phyloP scores from a whole-genome alignment of 2,113 vertebrate species.

The Meleagris gallopavo region DNA sequence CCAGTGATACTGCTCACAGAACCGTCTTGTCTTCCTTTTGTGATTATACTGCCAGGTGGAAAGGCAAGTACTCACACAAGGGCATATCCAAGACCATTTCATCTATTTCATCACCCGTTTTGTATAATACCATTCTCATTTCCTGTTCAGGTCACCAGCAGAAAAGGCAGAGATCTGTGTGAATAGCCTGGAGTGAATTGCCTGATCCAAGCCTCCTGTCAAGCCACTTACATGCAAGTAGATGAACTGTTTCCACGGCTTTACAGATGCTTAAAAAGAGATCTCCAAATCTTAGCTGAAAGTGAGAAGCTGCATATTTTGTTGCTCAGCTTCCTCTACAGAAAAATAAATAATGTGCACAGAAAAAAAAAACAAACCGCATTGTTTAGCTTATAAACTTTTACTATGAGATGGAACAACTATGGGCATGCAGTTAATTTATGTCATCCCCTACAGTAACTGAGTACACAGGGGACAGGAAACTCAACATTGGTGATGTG shows the following conservation, averaged over 20 bases:
- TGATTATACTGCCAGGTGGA: accelerated
- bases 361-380: neutral
- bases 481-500: neutral
- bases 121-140: neutral
- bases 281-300: neutral
- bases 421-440: neutral
- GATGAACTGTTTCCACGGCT: neutral
- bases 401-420: neutral
- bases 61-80: neutral
- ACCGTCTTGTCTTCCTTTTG: neutral
- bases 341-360: neutral
- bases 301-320: neutral
- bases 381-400: neutral
- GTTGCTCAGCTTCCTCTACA: neutral
- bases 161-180: neutral
- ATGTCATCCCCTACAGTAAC: neutral
- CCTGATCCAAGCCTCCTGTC: neutral
- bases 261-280: neutral
- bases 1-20: neutral
- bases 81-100: neutral
- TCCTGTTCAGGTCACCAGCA: neutral
- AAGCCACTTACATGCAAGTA: accelerated
- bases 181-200: neutral
- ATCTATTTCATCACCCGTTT: neutral
- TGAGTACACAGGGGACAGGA: neutral